phyloP scores from a whole-genome alignment of 2,888 invertebrate genomes.

The Xylocampa areola region DNA sequence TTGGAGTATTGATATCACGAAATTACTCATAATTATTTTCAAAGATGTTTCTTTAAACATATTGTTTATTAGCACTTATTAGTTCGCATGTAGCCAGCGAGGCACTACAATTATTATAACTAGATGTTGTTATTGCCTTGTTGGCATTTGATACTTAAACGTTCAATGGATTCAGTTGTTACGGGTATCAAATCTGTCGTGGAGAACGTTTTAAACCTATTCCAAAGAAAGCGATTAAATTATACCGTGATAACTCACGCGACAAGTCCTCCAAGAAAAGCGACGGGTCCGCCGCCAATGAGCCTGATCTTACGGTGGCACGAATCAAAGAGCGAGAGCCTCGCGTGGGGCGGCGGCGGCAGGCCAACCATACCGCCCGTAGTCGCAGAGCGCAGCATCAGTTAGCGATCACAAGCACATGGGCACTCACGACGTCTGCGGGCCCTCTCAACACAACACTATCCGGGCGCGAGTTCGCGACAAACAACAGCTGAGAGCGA shows the following conservation, averaged over 20 bases:
- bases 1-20: too few species aligned
- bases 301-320: constrained; percentile 93
- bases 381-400: constrained; percentile 83
- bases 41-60: too few species aligned
- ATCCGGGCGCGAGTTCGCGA: constrained; percentile 71
- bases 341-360: constrained; percentile 86
- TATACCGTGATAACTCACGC: constrained; percentile 89
- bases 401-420: constrained; percentile 69
- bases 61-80: too few species aligned
- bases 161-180: too few species aligned
- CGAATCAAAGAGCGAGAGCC: constrained; percentile 92
- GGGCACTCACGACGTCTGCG: constrained; percentile 64
- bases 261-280: constrained; percentile 92
- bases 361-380: constrained; percentile 81
- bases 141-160: too few species aligned
- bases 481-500: constrained; percentile 72
- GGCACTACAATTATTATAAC: too few species aligned
- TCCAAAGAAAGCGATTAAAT: background rate
- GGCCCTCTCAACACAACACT: constrained; percentile 61
- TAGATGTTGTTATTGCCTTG: too few species aligned
- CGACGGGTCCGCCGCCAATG: constrained; percentile 91
- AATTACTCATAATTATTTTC: too few species aligned
- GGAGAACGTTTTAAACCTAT: too few species aligned
- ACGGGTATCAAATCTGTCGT: too few species aligned
- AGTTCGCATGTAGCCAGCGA: too few species aligned